Evolutionary conservation across 2,797 vertebrate species (phyloP), one percentile per base, ranked within the genome.

Genomic region (Xenentodon cancila): DNA sequence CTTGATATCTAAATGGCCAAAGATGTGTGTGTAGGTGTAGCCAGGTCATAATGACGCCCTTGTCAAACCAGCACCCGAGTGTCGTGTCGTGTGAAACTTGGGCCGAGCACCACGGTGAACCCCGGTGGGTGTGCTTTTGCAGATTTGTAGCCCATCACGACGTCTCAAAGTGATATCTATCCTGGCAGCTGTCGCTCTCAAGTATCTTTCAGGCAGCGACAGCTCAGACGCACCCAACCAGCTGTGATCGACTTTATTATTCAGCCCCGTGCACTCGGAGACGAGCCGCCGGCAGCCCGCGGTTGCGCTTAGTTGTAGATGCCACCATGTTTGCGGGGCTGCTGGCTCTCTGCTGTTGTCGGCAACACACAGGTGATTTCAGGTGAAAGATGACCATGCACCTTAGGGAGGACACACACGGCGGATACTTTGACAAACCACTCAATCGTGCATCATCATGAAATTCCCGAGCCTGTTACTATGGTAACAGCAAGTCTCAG

Each of bases 401-500:
- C 71, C 71, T 82, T 64, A 48, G n/a, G 78, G 59, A 74, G 71
- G 77, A 79, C 59, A 22, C 68, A 57, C 73, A 70, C 20, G 59
- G 46, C 44, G 54, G 81, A 76, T 64, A 53, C 73, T 75, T 53
- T 66, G 84, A 77, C 62, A 53, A 77, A 80, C 75, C 69, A 21
- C 20, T 60, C 58, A 30, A 72, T 72, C 20, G 53, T 76, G 77
- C 22, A 42, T 79, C 77, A 68, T 74, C 59, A 67, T 75, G 70
- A 84, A 86, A 87, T 86, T 87, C 75, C 67, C 46, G 82, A 86
- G 85, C 85, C 66, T 53, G 93, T 94, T 93, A 82, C 94, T 74
- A 93, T 93, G 87, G 94, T 78, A 92, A 94, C 92, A 64, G 73
- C 66, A 62, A 86, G 74, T 77, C 90, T 90, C 62, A 5, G 79